Evolutionary conservation across 2,888 invertebrate genomes (phyloP).

Genomic region (Orthosia incerta): DNA sequence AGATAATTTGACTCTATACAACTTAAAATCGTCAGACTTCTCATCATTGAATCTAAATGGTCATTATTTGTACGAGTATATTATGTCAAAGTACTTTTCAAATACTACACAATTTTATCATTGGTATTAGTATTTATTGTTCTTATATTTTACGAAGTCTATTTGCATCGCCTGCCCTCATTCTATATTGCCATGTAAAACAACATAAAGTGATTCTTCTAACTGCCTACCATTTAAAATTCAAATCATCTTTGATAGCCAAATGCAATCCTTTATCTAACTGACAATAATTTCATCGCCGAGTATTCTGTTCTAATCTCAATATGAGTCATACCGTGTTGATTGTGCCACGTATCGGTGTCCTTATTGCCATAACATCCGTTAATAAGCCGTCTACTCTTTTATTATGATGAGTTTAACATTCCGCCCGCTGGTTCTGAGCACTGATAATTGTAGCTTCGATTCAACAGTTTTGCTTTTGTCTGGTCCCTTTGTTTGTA

Average conservation of each 20-base stretch:
- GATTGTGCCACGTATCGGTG: slow-evolving; percentile 47
- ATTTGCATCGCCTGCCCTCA: neutral
- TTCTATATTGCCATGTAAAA: neutral
- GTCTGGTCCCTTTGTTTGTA: slow-evolving; percentile 38
- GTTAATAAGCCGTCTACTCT: slow-evolving; percentile 50
- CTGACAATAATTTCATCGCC: neutral
- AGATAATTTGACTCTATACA: no score
- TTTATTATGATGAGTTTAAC: slow-evolving; percentile 68
- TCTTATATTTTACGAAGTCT: no score
- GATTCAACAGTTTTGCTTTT: slow-evolving; percentile 34
- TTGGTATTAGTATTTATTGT: no score
- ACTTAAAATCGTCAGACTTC: no score
- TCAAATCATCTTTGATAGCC: neutral
- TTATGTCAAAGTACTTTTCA: neutral
- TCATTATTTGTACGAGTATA: no score
- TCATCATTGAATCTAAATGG: no score
- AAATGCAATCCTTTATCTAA: neutral
- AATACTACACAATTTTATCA: no score
- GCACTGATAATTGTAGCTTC: slow-evolving; percentile 43
- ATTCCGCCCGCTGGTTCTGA: slow-evolving; percentile 47
- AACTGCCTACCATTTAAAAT: neutral
- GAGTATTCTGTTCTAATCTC: slow-evolving; percentile 37
- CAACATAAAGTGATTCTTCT: neutral
- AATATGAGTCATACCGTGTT: slow-evolving; percentile 43
- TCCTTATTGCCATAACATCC: slow-evolving; percentile 60